Evolutionary conservation across 2,888 invertebrate genomes (phyloP).

Genomic region (Chorisops tibialis): DNA sequence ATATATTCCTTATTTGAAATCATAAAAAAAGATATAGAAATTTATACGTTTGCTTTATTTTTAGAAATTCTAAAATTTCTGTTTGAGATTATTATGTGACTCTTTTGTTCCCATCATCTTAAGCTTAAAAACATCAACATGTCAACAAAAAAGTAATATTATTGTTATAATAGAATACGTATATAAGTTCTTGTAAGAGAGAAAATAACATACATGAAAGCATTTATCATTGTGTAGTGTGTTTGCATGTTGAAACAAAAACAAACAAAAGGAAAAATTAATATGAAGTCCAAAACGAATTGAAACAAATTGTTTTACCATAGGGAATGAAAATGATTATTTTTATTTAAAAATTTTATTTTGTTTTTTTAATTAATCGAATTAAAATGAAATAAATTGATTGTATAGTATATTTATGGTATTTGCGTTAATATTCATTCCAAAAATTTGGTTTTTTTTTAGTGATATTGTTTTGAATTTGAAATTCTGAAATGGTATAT

Average conservation of each 20-base stretch:
- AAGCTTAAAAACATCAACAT: constrained; percentile 14
- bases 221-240: constrained; percentile 26
- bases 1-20: neutral
- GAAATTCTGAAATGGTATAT: too few species aligned
- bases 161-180: constrained; percentile 10
- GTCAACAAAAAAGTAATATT: constrained; percentile 23
- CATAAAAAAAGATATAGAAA: neutral
- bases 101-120: constrained; percentile 9
- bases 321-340: too few species aligned
- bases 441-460: too few species aligned
- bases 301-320: too few species aligned
- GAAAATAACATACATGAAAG: constrained; percentile 19
- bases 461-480: too few species aligned
- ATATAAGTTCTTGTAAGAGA: constrained; percentile 20
- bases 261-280: neutral
- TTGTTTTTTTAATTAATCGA: too few species aligned
- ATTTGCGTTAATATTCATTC: too few species aligned
- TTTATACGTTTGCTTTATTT: neutral
- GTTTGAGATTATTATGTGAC: constrained; percentile 18
- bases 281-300: neutral
- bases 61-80: constrained; percentile 3
- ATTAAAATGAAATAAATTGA: too few species aligned
- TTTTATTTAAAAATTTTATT: too few species aligned
- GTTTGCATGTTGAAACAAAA: constrained; percentile 11
- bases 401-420: too few species aligned